Base-by-base conservation (phyloP, 2,797 vertebrate species). In the Gastrophryne carolinensis region DNA sequence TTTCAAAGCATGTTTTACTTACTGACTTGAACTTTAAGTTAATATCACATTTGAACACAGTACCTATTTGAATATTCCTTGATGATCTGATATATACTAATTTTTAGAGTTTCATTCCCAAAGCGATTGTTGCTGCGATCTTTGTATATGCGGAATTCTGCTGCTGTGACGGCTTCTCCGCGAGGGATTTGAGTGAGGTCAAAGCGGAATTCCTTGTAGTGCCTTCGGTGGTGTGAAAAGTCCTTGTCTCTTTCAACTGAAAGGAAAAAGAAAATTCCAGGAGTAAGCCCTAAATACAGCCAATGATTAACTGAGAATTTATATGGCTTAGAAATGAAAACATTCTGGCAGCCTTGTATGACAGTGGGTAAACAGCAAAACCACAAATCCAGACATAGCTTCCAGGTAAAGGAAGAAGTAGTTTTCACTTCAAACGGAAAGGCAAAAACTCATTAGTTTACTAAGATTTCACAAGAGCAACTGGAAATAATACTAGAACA, bases 121-220 rank as follows among this genome's bases (percentile, higher is more conserved):
- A 96, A 96, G 81, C 97, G 93, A 54, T 81, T 86, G 78, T 91
- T 92, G 85, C 96, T 96, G 82, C 91, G 90, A 81, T 99, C 98
- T 86, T 99, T 99, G 83, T 97, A 99, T 87, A 99, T 97, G 52
- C 98, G 92, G 86, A 99, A 99, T 83, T 99, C 98, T 0, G 97
- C 96, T 1, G 97, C 96, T 1, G 97, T 98, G 82, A 99, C 96
- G 0, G 96, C 95, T 83, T 99, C 98, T 30, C 96, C 96, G 0
- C 96, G 95, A 0, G 97, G 97, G 84, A 99, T 99, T 85, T 98
- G 95, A 79, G 97, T 98, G 73, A 99, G 92, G 89, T 99, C 97
- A 81, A 99, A 99, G 44, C 97, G 94, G 81, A 99, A 99, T 86
- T 99, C 97, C 87, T 98, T 99, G 91, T 95, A 98, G 90, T 99